Evolutionary conservation across 2,797 vertebrate genomes (phyloP).

Genomic region (Chelon auratus): DNA sequence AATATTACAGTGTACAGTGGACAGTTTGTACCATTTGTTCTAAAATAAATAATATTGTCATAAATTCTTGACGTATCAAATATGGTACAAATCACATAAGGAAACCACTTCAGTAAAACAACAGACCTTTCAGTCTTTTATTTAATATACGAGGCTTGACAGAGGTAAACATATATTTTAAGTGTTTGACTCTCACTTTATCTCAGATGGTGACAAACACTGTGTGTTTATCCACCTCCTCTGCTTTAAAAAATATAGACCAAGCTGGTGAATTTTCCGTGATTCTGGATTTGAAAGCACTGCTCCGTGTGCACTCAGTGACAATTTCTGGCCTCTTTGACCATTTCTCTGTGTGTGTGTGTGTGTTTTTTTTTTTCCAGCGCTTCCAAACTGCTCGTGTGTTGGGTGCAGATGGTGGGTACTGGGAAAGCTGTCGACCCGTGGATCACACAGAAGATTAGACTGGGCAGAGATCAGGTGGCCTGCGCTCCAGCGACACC

Average conservation of each 20-base stretch:
- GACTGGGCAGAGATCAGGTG: constrained; percentile 43
- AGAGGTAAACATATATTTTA: too few species aligned
- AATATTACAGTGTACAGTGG: too few species aligned
- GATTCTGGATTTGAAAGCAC: constrained; percentile 19
- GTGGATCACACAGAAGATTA: constrained; percentile 59
- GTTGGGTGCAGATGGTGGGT: constrained; percentile 25
- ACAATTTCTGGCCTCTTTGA: constrained; percentile 29
- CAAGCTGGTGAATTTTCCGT: constrained; percentile 18
- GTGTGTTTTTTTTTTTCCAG: neutral
- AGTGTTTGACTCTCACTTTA: neutral
- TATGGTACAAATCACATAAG: too few species aligned
- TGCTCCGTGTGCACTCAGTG: constrained; percentile 18
- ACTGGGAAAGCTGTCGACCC: constrained; percentile 33
- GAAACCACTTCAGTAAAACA: too few species aligned
- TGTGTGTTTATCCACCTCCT: neutral
- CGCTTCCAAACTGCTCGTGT: constrained; percentile 6
- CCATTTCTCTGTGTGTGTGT: constrained; percentile 5
- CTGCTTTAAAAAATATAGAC: neutral
- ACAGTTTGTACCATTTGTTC: too few species aligned
- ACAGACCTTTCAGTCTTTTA: too few species aligned
- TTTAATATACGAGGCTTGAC: too few species aligned
- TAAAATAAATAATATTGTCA: too few species aligned
- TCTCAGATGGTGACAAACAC: neutral
- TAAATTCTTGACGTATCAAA: too few species aligned
- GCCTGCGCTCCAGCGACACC: constrained; percentile 8